phyloP scores from a whole-genome alignment of 2,888 invertebrate species.

The Cepaea hortensis region DNA sequence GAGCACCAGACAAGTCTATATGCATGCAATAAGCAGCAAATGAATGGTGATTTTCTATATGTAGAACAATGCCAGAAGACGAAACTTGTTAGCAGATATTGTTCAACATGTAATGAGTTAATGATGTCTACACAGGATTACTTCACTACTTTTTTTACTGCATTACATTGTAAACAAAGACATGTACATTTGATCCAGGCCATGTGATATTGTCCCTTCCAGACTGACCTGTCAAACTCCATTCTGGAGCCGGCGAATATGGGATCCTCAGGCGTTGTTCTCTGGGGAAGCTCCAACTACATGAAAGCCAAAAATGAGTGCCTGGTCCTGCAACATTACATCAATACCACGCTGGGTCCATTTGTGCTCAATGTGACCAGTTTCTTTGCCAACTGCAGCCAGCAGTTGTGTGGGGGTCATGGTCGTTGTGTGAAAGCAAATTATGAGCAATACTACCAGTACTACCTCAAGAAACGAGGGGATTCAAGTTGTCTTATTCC shows the following conservation, averaged over 20 bases:
- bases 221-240: slow-evolving; percentile 62
- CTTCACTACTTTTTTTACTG: too few relatives aligned
- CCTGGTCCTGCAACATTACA: slow-evolving; percentile 54
- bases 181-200: too few relatives aligned
- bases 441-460: slow-evolving; percentile 49
- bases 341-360: slow-evolving; percentile 62
- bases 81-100: too few relatives aligned
- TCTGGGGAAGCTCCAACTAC: slow-evolving; percentile 63
- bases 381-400: slow-evolving; percentile 52
- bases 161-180: too few relatives aligned
- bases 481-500: slow-evolving; percentile 28
- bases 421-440: slow-evolving; percentile 59
- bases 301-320: slow-evolving; percentile 58
- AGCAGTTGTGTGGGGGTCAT: slow-evolving; percentile 53
- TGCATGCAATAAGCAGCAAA: too few relatives aligned
- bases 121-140: too few relatives aligned
- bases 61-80: too few relatives aligned
- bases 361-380: slow-evolving; percentile 56
- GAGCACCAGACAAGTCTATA: too few relatives aligned
- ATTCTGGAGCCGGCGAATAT: slow-evolving; percentile 60
- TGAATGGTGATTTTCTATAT: too few relatives aligned
- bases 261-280: slow-evolving; percentile 63
- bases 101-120: too few relatives aligned
- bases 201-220: slow-evolving; percentile 30
- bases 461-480: slow-evolving; percentile 34